Percentiles rank a stretch among this genome's conserved stretches.
Conservation (phyloP, 2,888 invertebrate genomes). For the Drosophila mimetica region DNA sequence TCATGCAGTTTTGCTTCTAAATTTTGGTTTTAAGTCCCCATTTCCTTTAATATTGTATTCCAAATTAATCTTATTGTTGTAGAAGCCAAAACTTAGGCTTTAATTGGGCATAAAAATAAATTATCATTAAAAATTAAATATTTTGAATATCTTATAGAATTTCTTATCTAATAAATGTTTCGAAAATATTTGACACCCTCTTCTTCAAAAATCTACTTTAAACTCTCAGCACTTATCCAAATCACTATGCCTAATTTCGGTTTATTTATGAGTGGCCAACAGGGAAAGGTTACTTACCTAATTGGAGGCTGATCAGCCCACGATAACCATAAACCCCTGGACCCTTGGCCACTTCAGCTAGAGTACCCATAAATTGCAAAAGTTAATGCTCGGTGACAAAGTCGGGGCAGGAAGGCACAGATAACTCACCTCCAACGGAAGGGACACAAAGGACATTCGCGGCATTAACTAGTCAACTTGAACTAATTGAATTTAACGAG, state of each 20-base stretch:
- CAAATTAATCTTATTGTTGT: constrained; percentile 1
- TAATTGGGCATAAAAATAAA: not conserved
- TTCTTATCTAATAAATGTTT: no score
- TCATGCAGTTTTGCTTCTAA: not conserved
- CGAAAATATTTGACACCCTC: no score
- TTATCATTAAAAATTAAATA: not conserved
- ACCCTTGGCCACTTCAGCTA: constrained; percentile 1
- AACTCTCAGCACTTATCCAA: not conserved
- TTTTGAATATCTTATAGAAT: no score
- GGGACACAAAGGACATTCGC: constrained; percentile 53
- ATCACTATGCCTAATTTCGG: not conserved
- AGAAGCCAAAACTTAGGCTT: not conserved
- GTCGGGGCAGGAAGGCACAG: constrained; percentile 28
- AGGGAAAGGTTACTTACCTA: constrained; percentile 21
- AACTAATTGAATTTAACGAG: constrained; percentile 84
- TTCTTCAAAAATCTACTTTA: no score
- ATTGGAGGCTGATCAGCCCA: constrained; percentile 16
- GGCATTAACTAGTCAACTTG: constrained; percentile 82
- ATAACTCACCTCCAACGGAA: constrained; percentile 53
- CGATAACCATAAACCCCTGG: constrained; percentile 27
- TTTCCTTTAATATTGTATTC: not conserved
- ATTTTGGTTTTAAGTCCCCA: not conserved
- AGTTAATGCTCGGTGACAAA: constrained; percentile 74
- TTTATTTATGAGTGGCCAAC: not conserved
- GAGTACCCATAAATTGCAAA: constrained; percentile 78